Conservation (phyloP, 2,113 vertebrate species). For the Telmatochromis sp. region DNA sequence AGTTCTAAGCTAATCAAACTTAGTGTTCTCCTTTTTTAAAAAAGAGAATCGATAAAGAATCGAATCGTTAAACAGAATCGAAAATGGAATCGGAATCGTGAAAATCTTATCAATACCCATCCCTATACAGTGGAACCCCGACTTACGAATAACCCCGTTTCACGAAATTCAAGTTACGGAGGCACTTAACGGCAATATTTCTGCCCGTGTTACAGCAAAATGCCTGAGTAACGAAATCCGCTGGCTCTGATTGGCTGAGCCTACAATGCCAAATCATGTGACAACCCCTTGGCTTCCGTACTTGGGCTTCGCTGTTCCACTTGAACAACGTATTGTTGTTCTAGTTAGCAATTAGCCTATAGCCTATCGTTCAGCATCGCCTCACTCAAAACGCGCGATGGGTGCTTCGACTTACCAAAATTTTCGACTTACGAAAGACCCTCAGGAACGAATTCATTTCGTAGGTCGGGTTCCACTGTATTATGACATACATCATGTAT, state of each 20-base stretch:
- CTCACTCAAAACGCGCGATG: neutral
- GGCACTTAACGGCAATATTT: neutral
- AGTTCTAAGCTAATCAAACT: too few relatives aligned
- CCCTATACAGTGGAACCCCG: neutral
- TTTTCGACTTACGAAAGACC: neutral
- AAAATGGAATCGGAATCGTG: neutral
- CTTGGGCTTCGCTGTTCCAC: neutral
- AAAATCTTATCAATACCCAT: neutral
- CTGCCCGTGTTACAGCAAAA: neutral
- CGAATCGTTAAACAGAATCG: neutral
- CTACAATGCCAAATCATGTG: neutral
- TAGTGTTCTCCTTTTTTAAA: too few relatives aligned
- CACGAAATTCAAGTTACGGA: neutral
- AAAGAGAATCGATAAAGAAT: neutral
- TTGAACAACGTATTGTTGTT: neutral
- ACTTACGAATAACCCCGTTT: neutral
- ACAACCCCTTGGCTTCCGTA: neutral
- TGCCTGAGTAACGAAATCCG: fast-evolving
- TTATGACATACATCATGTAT: neutral
- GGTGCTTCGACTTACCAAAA: neutral
- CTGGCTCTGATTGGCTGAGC: neutral
- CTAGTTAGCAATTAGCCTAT: neutral
- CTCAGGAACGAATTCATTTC: neutral
- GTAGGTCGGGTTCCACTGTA: neutral
- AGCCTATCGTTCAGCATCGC: neutral